Evolutionary conservation across 1,140 invertebrate genomes (phyloP).

Genomic region (Eciton burchellii): DNA sequence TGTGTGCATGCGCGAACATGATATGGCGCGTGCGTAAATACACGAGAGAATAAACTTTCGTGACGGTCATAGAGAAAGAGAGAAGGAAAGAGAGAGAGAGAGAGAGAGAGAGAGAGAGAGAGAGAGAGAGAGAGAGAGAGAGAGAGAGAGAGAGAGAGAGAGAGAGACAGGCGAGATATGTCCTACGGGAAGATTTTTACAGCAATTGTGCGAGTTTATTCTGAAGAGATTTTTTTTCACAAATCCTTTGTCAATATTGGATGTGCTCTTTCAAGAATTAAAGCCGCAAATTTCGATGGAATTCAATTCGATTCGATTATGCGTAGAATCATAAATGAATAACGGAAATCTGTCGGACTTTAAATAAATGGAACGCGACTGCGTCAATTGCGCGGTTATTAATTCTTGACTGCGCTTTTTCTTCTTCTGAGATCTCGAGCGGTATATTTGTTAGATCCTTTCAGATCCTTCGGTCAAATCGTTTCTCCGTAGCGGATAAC

Average conservation of each 20-base stretch:
- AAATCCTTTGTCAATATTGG: slow-evolving; percentile 4
- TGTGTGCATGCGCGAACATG: slow-evolving; percentile 39
- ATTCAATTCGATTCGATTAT: background rate
- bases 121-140: too few relatives aligned
- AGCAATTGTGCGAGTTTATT: background rate
- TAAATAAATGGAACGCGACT: too few relatives aligned
- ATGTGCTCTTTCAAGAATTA: background rate
- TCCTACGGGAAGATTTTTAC: slow-evolving; percentile 11
- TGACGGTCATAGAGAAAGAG: slow-evolving; percentile 55
- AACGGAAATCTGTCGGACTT: background rate
- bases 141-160: too few relatives aligned
- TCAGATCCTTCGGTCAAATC: too few relatives aligned
- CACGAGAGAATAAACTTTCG: slow-evolving; percentile 66
- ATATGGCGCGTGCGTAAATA: slow-evolving; percentile 71
- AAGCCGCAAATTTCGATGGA: background rate
- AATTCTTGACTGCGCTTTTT: too few relatives aligned
- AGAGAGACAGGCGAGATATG: slow-evolving; percentile 2
- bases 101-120: too few relatives aligned
- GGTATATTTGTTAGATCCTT: too few relatives aligned
- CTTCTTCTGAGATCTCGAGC: too few relatives aligned
- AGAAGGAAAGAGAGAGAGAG: too few relatives aligned
- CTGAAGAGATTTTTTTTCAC: background rate
- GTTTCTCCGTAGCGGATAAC: too few relatives aligned
- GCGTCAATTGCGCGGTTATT: too few relatives aligned
- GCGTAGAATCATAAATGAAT: background rate